Conservation (phyloP, 2,888 invertebrate genomes). For the Plagodis dolabraria region DNA sequence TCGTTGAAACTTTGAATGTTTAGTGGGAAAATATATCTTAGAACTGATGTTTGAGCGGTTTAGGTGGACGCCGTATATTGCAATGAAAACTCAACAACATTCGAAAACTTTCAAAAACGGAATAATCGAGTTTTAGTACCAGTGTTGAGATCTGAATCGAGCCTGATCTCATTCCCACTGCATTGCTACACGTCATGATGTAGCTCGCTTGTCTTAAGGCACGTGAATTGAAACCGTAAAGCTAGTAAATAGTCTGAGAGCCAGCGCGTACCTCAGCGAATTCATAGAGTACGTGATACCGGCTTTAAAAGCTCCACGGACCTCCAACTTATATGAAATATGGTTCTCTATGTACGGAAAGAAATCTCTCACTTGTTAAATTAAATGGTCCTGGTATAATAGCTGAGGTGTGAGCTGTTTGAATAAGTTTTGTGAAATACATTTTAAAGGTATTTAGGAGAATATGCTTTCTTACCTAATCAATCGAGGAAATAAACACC, state of each 20-base stretch:
- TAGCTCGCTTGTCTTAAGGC: conserved; percentile 33
- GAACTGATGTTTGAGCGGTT: no score
- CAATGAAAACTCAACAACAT: no score
- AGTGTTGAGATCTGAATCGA: no score
- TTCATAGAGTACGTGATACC: conserved; percentile 63
- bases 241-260: conserved; percentile 55
- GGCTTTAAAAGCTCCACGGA: conserved; percentile 43
- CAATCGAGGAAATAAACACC: no score
- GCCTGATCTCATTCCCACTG: neutral
- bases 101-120: no score
- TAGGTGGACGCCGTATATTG: no score
- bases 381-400: conserved; percentile 23
- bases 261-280: conserved; percentile 49
- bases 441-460: neutral
- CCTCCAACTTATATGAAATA: conserved; percentile 38
- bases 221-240: conserved; percentile 57
- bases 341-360: conserved; percentile 28
- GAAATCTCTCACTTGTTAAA: conserved; percentile 30
- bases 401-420: conserved; percentile 19
- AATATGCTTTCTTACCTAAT: neutral
- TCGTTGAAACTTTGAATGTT: no score
- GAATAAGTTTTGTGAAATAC: conserved; percentile 7
- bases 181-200: conserved; percentile 13
- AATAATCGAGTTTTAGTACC: no score
- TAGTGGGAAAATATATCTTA: no score